Conservation (phyloP, 2,113 vertebrate species). For the Bubalus kerabau region DNA sequence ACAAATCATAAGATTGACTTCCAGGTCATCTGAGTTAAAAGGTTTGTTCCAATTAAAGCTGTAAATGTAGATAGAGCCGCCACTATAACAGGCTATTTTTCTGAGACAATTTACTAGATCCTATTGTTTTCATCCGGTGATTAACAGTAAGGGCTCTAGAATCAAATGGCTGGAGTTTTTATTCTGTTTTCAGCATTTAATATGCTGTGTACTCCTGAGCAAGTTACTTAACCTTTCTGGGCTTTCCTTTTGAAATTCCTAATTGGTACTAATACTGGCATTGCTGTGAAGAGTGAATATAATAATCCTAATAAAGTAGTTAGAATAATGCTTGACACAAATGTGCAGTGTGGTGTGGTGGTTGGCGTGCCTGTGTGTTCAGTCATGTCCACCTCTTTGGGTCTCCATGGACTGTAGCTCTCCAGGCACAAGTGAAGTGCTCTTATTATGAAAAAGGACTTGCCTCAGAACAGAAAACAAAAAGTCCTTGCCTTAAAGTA, state of each 20-base stretch:
- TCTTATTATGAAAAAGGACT: background rate
- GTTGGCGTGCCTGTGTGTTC: rapidly evolving
- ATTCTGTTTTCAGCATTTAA: background rate
- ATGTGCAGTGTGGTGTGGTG: background rate
- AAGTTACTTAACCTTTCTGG: background rate
- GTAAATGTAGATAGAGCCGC: background rate
- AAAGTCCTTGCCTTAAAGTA: background rate
- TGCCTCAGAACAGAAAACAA: background rate
- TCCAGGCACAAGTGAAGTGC: background rate
- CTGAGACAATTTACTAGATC: background rate
- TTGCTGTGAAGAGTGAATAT: background rate
- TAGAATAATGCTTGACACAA: background rate
- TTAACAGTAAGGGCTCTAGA: background rate
- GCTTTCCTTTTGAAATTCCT: background rate
- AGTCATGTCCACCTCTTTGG: background rate
- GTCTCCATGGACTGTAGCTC: background rate
- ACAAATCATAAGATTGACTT: background rate
- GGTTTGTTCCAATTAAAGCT: background rate
- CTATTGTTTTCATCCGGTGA: background rate
- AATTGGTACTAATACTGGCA: background rate
- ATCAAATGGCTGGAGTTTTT: background rate
- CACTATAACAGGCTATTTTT: background rate
- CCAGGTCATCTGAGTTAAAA: background rate
- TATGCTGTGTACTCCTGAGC: background rate
- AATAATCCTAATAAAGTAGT: background rate